Evolutionary conservation across 2,113 vertebrate species (phyloP).

Genomic region (Spizaetus ornatus): DNA sequence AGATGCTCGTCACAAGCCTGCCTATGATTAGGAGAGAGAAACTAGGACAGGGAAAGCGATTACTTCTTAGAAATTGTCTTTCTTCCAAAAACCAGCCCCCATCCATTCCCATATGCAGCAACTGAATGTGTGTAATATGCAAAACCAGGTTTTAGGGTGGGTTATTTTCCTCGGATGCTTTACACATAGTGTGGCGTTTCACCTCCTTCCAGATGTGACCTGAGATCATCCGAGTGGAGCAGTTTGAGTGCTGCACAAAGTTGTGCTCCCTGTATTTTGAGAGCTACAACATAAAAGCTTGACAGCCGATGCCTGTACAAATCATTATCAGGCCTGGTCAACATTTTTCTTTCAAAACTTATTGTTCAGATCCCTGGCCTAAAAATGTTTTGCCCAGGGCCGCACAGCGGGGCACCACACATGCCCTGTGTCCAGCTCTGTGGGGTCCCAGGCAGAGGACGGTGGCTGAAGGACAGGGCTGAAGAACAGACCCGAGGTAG

Average conservation of each 20-base stretch:
- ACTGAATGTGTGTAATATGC: background rate
- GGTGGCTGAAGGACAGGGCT: background rate
- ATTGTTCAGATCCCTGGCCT: background rate
- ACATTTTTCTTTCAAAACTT: background rate
- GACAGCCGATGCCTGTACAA: background rate
- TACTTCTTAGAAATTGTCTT: background rate
- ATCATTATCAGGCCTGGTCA: background rate
- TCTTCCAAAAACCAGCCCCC: background rate
- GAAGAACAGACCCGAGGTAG: background rate
- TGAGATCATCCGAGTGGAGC: background rate
- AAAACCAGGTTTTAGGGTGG: background rate
- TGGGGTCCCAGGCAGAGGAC: background rate
- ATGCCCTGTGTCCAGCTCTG: background rate
- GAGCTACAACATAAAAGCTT: background rate
- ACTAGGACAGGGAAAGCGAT: background rate
- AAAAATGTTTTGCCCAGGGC: background rate
- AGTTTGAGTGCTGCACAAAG: too few relatives aligned
- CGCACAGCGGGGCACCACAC: rapidly evolving
- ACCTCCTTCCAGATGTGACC: background rate
- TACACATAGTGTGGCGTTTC: background rate
- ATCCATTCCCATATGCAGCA: background rate
- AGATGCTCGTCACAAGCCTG: background rate
- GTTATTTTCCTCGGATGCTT: background rate
- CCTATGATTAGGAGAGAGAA: background rate
- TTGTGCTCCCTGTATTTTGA: background rate